Conservation (phyloP, 2,797 vertebrate genomes). For the Acanthurus lineatus region DNA sequence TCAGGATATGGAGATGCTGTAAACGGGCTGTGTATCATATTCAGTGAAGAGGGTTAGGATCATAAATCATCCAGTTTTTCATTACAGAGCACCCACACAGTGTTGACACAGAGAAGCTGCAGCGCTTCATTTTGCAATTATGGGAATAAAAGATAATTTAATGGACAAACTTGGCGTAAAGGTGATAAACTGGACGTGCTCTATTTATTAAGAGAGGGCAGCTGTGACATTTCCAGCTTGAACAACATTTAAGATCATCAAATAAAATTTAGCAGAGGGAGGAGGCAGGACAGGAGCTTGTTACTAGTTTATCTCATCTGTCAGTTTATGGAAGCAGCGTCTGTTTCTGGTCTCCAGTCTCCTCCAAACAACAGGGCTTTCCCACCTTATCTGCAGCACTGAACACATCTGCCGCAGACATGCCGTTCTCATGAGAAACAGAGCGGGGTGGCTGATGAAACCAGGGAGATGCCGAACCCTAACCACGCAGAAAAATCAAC, state of each 20-base stretch:
- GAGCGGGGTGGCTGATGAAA: slow-evolving; percentile 35
- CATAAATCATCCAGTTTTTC: slow-evolving; percentile 67
- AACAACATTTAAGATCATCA: background rate
- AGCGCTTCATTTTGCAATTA: slow-evolving; percentile 46
- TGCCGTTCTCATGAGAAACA: slow-evolving; percentile 26
- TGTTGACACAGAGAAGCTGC: slow-evolving; percentile 47
- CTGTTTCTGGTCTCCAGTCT: slow-evolving; percentile 39
- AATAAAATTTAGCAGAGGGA: background rate
- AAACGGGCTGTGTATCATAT: slow-evolving; percentile 51
- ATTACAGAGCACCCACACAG: slow-evolving; percentile 23
- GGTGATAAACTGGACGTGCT: slow-evolving; percentile 23
- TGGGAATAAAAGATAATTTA: slow-evolving; percentile 36
- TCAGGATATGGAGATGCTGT: slow-evolving; percentile 33
- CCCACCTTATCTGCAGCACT: slow-evolving; percentile 54
- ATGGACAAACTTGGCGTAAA: slow-evolving; percentile 16
- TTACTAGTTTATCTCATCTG: slow-evolving; percentile 22
- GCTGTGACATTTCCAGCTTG: background rate
- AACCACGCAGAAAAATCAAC: slow-evolving; percentile 37
- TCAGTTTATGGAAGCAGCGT: background rate
- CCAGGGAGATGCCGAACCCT: slow-evolving; percentile 29
- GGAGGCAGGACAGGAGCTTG: background rate
- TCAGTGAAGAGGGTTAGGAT: slow-evolving; percentile 11
- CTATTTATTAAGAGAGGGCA: background rate
- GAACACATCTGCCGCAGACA: slow-evolving; percentile 27
- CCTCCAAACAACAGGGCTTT: slow-evolving; percentile 15